These are phyloP conservation scores for Megalonaias nervosa DNA, from an alignment of 1,140 invertebrate species.

Conservation along the genomic window DNA sequence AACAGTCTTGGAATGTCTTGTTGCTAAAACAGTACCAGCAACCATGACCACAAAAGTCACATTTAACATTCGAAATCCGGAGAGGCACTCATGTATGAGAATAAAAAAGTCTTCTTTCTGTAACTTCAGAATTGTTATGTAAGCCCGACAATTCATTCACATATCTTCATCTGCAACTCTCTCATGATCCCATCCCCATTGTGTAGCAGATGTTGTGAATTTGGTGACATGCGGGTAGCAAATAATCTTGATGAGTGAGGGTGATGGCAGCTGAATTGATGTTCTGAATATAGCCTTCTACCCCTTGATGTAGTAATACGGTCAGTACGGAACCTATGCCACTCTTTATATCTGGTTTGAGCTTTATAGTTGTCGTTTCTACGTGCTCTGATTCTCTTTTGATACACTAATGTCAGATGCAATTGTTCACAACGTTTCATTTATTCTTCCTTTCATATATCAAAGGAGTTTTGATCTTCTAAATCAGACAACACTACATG, in stretches of 20 bases:
- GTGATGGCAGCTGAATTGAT: background rate
- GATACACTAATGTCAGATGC: no score
- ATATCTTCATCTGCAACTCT: conserved; percentile 5
- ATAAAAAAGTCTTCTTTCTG: background rate
- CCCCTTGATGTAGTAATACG: conserved; percentile 21
- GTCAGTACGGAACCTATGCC: conserved; percentile 29
- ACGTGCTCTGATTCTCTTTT: no score
- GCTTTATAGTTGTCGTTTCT: no score
- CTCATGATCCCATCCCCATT: conserved; percentile 36
- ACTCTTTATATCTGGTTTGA: background rate
- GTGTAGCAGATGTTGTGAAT: conserved; percentile 15
- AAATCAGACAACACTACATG: background rate
- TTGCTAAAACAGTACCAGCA: no score
- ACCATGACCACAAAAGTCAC: conserved; percentile 1
- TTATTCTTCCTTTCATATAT: conserved; percentile 5
- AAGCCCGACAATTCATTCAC: background rate
- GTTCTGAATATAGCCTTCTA: conserved; percentile 6
- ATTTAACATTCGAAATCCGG: conserved; percentile 24
- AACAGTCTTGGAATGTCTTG: no score
- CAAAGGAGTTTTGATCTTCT: background rate
- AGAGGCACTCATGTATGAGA: conserved; percentile 34
- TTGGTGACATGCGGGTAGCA: conserved; percentile 23
- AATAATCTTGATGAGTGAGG: conserved; percentile 8
- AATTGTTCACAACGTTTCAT: conserved; percentile 9
- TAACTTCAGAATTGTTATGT: conserved; percentile 7